phyloP scores from a whole-genome alignment of 2,888 invertebrate species.

The Oligia fasciuncula region DNA sequence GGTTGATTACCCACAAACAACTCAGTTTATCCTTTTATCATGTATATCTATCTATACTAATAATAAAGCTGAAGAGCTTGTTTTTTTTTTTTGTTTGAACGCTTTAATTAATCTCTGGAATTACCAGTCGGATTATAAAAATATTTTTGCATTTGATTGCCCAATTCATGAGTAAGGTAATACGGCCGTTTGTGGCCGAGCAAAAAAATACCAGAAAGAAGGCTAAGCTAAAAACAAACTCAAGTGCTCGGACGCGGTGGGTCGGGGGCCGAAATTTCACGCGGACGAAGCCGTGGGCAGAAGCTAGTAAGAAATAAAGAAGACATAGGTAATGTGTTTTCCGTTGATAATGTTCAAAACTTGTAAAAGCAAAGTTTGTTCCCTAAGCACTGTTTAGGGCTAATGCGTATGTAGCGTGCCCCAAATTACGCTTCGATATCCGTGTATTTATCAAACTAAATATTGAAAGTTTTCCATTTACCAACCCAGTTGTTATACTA shows the following conservation, averaged over 20 bases:
- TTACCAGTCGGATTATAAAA: background rate
- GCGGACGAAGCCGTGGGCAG: background rate
- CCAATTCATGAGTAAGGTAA: background rate
- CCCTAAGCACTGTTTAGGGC: conserved; percentile 23
- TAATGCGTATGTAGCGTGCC: conserved; percentile 60
- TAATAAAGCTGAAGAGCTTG: background rate
- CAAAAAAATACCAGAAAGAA: background rate
- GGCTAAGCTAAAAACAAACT: background rate
- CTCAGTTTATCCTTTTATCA: conserved; percentile 1
- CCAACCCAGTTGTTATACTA: conserved; percentile 13
- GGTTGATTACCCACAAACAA: conserved; percentile 23
- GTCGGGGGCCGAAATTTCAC: background rate
- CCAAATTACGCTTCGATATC: conserved; percentile 21
- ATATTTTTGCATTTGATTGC: background rate
- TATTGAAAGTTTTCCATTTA: conserved; percentile 52
- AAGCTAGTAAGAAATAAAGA: conserved; percentile 14
- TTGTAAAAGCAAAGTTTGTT: conserved; percentile 53
- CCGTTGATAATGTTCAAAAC: conserved; percentile 40
- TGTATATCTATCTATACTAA: background rate
- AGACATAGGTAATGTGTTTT: conserved; percentile 19
- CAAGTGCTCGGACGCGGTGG: background rate
- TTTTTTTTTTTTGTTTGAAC: background rate
- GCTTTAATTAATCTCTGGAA: background rate
- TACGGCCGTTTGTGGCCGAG: background rate
- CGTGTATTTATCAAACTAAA: conserved; percentile 40